Evolutionary conservation across 1,140 invertebrate genomes (phyloP), one percentile per base, ranked within the genome.

Genomic region (Drosophila seguyi): DNA sequence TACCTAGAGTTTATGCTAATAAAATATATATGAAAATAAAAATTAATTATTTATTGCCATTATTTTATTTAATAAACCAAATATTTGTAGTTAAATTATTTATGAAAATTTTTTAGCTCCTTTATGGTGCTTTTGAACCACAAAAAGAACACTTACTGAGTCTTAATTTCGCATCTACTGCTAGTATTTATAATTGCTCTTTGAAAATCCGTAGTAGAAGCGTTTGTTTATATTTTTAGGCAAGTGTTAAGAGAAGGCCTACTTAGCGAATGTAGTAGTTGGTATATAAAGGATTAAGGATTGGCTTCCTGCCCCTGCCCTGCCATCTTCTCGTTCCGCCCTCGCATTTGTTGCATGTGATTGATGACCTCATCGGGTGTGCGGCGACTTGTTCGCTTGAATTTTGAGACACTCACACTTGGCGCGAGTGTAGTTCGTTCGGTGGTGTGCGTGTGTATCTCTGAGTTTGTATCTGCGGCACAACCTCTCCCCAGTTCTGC

Each of bases 291-390:
- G 59, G 58, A 47, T 69, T 61, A 61, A 62, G 75, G 75, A 78
- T 78, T 69, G 63, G 56, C 65, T 77, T 73, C 53, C 69, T 59
- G 67, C 53, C 72, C 31, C 53, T 27, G 34, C 45, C 48, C 44
- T 11, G 22, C 13, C n/a, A 10, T 36, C 56, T 58, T 25, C 52
- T 57, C 34, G 47, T 69, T 44, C 67, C 68, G 66, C 68, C 67
- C 69, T 76, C 62, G 73, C 73, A 68, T 58, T 65, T 45, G 56
- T 57, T 79, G 69, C 83, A 79, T 80, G 72, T 87, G 84, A 90
- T 88, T 90, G 84, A 88, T 88, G 84, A 88, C 81, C 84, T 88
- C 84, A 88, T 88, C 82, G 69, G 44, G 67, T 73, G 66, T 69
- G 62, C 61, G 36, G 55, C 29, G 61, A 45, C 59, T 63, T 66